Base-by-base conservation (phyloP, 2,797 vertebrate species). In the Eulemur albifrons region DNA sequence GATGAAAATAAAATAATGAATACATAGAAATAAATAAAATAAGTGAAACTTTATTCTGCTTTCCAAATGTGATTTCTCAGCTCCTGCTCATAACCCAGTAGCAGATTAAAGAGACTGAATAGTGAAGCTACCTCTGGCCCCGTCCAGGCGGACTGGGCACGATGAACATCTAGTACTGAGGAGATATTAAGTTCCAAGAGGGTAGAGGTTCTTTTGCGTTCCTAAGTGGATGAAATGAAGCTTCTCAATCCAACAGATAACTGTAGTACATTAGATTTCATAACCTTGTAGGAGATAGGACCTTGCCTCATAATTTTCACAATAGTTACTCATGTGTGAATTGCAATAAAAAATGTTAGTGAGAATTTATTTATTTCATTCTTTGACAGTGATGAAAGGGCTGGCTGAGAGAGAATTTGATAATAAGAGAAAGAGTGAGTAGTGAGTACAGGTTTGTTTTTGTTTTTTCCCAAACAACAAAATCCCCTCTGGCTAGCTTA, bases 261-360 rank as follows among this genome's bases (percentile, higher is more conserved):
- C 35, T 45, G 2, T 57, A 91, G 75, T 72, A 45, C 2, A 30
- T 65, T 77, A 20, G 13, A 61, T 86, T 77, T 96, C 23, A 83
- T 32, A 90, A 61, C 10, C 14, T 79, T 70, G 8, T 48, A 35
- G 61, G 79, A 91, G 57, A 52, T 2, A 52, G 40, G 38, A 70
- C 20, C 40, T 84, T 89, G n/a, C 25, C 57, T 92, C 45, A 82
- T 67, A 67, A 92, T 83, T 94, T 80, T 83, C 45, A 87, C 52
- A 83, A 72, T 30, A 86, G 27, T 88, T 81, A n/a, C 30, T 32
- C 35, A 30, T 27, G 1, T 52, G 50, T 57, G 63, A 90, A 57
- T 90, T 88, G 38, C 92, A 94, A 59, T 30, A 11, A 21, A 79
- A 90, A 72, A 69, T 32, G 70, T 77, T 70, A 61, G 38, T 54